These are phyloP conservation scores for Ctena decussata DNA, from an alignment of 2,888 invertebrate species.

Conservation along the genomic window DNA sequence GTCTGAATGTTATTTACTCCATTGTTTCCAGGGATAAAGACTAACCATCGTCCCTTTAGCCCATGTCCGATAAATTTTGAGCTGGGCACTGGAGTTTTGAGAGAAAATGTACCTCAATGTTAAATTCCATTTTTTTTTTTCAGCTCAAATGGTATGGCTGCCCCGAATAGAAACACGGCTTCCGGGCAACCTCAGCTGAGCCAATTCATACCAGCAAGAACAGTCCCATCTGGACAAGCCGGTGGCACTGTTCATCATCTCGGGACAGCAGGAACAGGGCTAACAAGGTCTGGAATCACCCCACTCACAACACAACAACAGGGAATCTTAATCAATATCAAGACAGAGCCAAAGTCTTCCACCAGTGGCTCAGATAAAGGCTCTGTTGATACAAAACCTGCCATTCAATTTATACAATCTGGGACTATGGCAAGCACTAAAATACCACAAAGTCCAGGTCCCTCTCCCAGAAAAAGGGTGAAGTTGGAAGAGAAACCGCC, in stretches of 20 bases:
- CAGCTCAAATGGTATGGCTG: not conserved
- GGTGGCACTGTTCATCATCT: not conserved
- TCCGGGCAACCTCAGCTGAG: not conserved
- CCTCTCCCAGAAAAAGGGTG: constrained; percentile 80
- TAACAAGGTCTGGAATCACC: not conserved
- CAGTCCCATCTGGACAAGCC: not conserved
- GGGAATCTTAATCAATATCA: not conserved
- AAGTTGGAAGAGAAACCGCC: constrained; percentile 84
- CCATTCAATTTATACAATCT: not conserved
- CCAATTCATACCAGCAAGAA: not conserved
- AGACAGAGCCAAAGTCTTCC: not conserved
- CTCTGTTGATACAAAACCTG: not conserved
- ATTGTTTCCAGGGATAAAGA: too few relatives aligned
- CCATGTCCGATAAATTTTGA: too few relatives aligned
- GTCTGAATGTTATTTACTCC: too few relatives aligned
- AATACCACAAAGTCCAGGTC: constrained; percentile 52
- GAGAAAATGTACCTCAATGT: too few relatives aligned
- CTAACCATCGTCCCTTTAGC: too few relatives aligned
- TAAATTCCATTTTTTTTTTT: not conserved
- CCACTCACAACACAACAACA: not conserved
- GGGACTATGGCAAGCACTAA: not conserved
- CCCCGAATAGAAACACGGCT: not conserved
- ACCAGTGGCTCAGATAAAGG: not conserved
- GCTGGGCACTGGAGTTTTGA: too few relatives aligned
- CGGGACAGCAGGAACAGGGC: not conserved